Conservation (phyloP, 1,140 invertebrate species). For the Drosophila rufa region DNA sequence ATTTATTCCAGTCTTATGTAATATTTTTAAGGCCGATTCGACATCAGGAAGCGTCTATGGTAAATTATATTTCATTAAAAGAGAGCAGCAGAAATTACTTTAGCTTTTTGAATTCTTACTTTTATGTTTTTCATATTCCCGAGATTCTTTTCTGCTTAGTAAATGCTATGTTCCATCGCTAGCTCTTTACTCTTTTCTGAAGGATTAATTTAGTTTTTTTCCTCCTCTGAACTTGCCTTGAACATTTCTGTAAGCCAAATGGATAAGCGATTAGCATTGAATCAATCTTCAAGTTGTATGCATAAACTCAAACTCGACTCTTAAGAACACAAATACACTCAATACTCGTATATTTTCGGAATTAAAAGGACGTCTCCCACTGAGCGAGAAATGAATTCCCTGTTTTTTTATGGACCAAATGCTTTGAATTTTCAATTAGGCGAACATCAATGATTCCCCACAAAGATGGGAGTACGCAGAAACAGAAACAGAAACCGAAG, state of each 20-base stretch:
- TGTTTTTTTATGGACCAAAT: conserved; percentile 11
- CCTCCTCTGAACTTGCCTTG: background rate
- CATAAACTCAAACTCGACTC: background rate
- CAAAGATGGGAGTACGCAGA: background rate
- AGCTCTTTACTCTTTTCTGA: background rate
- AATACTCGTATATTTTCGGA: conserved; percentile 8
- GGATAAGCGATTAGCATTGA: background rate
- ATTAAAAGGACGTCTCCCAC: background rate
- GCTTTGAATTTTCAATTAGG: conserved; percentile 55
- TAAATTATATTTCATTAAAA: background rate
- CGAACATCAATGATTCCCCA: conserved; percentile 25
- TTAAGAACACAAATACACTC: background rate
- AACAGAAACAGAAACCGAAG: conserved; percentile 2
- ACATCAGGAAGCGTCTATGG: background rate
- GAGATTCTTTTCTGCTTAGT: too few species aligned
- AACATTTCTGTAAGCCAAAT: background rate
- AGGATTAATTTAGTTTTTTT: background rate
- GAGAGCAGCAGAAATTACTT: too few species aligned
- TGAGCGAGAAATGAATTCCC: conserved; percentile 20
- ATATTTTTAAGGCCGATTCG: too few species aligned
- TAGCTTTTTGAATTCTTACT: too few species aligned
- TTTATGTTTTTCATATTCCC: background rate
- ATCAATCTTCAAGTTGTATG: background rate
- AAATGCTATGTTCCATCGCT: background rate
- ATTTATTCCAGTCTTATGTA: background rate